phyloP scores from a whole-genome alignment of 2,113 vertebrate species.

The Corythornis vintsioides region DNA sequence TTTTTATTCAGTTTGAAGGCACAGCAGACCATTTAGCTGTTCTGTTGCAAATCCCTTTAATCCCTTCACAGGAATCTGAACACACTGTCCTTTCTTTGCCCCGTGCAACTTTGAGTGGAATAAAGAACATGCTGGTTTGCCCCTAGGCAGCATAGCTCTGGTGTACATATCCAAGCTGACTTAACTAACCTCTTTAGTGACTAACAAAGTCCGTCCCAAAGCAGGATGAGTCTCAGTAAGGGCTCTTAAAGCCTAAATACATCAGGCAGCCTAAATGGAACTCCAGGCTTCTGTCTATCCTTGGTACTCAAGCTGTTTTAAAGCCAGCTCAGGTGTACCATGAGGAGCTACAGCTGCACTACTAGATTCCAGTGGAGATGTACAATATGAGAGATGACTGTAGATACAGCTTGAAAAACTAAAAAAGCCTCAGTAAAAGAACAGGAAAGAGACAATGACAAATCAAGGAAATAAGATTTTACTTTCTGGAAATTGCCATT shows the following conservation, averaged over 20 bases:
- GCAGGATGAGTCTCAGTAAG: neutral
- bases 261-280: neutral
- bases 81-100: neutral
- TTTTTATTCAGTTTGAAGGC: neutral
- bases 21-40: neutral
- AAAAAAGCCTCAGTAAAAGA: neutral
- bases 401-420: conserved; percentile 31
- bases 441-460: conserved; percentile 32
- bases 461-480: conserved; percentile 49
- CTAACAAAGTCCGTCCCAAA: neutral
- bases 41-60: neutral
- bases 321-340: neutral
- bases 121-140: neutral
- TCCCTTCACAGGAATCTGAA: neutral
- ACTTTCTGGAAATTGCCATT: conserved; percentile 34
- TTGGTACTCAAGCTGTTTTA: neutral
- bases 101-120: neutral
- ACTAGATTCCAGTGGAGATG: neutral
- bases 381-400: neutral
- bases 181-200: neutral
- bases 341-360: neutral
- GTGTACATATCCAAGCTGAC: neutral
- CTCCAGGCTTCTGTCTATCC: neutral
- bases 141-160: neutral
- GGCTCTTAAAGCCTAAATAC: neutral